Base-by-base conservation (phyloP, 1,140 invertebrate species). In the Drosophila varians region DNA sequence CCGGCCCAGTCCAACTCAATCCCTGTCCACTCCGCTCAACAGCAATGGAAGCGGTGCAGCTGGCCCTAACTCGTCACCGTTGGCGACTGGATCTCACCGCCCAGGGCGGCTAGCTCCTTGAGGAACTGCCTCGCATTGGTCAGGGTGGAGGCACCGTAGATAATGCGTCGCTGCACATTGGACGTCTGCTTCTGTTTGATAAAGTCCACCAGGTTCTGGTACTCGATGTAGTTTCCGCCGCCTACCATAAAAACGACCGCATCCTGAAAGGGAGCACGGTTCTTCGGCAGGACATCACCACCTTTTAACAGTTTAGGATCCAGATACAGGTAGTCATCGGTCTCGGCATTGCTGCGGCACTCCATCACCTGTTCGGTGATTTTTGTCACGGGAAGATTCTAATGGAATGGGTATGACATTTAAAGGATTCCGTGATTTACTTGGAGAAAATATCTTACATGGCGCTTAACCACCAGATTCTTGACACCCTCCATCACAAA, bases 401-500 rank as follows among this genome's bases (percentile, higher is more conserved):
- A 68, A 2, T 1, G 7, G 7, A 48, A 11, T 53, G 23, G 1
- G n/a, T 9, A 4, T 2, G 6, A 26, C 21, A 5, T 16, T 16
- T 3, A 12, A 2, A 31, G 9, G 9, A 31, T 4, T 8, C 3
- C 28, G 9, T 31, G 25, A 16, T 4, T 7, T 6, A 7, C 0
- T 38, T 11, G 6, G 3, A 12, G 34, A 7, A 14, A 38, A 38
- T 38, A 12, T 94, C 94, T 94, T 92, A 97, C 96, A 93, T 99
- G 98, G 93, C 96, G 95, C 91, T 99, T 99, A 5, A 99, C 96
- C 26, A 99, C 98, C 62, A 99, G 94, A 94, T 99, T 99, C 92
- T 99, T 99, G 0, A 99, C 99, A 31, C 99, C 99, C 92, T 99
- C 99, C 98, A 99, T 99, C 0, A 99, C 98, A 92, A 99, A 99